phyloP scores from a whole-genome alignment of 2,797 vertebrate genomes.

The Enteromius radiatus region DNA sequence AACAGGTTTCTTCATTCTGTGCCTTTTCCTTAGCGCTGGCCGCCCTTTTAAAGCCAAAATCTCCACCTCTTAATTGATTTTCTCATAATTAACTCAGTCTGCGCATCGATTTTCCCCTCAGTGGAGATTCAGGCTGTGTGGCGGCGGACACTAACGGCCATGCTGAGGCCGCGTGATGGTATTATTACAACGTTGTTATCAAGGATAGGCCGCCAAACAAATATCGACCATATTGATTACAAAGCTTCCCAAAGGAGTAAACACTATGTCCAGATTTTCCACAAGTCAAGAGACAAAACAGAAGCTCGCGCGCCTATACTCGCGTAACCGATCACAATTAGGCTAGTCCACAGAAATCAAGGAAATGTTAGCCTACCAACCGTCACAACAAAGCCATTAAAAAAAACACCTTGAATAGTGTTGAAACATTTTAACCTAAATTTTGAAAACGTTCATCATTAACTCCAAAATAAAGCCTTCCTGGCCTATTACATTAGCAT shows the following conservation, averaged over 20 bases:
- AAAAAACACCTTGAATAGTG: background rate
- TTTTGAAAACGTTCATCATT: background rate
- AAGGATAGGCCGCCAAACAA: constrained; percentile 68
- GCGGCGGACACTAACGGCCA: constrained; percentile 39
- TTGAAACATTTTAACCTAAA: background rate
- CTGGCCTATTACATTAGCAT: too few relatives aligned
- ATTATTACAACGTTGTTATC: constrained; percentile 72
- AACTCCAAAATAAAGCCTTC: background rate
- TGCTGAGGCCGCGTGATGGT: constrained; percentile 67
- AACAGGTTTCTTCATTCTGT: background rate
- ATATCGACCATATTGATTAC: constrained; percentile 77
- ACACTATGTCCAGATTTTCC: constrained; percentile 52
- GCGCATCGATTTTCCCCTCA: constrained; percentile 83
- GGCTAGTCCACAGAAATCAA: background rate
- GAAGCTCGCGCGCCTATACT: background rate
- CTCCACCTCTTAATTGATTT: constrained; percentile 88
- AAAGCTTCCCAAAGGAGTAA: constrained; percentile 65
- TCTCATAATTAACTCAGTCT: constrained; percentile 86
- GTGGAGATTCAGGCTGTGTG: constrained; percentile 48
- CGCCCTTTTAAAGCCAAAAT: constrained; percentile 74
- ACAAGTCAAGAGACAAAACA: constrained; percentile 39
- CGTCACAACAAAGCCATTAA: background rate
- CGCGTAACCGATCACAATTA: background rate
- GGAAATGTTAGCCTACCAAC: background rate
- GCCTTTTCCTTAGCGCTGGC: background rate